Conservation (phyloP, 2,888 invertebrate genomes). For the Ectemnius cavifrons region DNA sequence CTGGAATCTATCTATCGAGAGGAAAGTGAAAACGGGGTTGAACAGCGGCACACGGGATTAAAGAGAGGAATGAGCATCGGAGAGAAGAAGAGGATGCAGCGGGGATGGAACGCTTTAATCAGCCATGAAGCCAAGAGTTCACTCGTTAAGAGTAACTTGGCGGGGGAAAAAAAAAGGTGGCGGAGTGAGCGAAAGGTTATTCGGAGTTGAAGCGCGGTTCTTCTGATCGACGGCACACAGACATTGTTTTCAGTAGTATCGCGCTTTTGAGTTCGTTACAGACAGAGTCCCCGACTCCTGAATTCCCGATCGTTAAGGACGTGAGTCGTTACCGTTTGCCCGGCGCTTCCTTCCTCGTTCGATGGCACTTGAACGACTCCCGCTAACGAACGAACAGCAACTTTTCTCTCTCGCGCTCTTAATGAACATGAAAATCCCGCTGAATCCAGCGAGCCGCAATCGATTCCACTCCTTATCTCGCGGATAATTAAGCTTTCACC, state of each 20-base stretch:
- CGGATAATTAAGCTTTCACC: slow-evolving; percentile 63
- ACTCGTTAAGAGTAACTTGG: too few species aligned
- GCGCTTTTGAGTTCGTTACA: slow-evolving; percentile 39
- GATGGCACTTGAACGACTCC: slow-evolving; percentile 38
- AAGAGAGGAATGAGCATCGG: background rate
- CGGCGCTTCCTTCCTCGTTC: slow-evolving; percentile 38
- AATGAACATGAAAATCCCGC: slow-evolving; percentile 54
- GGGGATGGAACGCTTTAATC: too few species aligned
- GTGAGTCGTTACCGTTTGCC: slow-evolving; percentile 39
- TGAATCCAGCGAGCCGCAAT: slow-evolving; percentile 38
- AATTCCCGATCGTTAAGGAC: slow-evolving; percentile 42
- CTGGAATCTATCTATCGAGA: too few species aligned
- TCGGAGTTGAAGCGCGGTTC: too few species aligned
- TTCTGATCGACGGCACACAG: too few species aligned
- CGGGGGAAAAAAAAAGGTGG: too few species aligned
- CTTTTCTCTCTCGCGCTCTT: slow-evolving; percentile 49
- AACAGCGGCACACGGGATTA: too few species aligned
- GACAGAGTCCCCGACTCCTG: slow-evolving; percentile 15
- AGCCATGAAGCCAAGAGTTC: too few species aligned
- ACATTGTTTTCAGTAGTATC: slow-evolving; percentile 29
- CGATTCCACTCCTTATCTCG: slow-evolving; percentile 44
- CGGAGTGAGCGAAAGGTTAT: too few species aligned
- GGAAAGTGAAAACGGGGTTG: too few species aligned
- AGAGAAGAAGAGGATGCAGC: background rate
- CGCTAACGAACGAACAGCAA: slow-evolving; percentile 51